Conservation (phyloP, 1,140 invertebrate species). For the Anagrus nilaparvatae region DNA sequence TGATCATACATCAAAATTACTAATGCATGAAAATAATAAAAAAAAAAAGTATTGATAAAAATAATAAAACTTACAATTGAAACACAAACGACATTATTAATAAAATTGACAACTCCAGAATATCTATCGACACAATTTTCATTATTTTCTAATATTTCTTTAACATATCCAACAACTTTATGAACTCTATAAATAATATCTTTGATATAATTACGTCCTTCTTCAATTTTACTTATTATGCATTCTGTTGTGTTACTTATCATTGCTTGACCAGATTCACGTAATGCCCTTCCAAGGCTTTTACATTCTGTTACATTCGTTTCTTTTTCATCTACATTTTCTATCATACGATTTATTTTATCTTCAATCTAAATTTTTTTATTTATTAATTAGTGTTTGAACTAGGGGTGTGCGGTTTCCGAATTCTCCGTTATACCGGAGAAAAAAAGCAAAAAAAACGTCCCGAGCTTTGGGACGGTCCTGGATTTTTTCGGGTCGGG, state of each 20-base stretch:
- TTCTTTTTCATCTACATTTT: not conserved
- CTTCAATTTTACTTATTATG: constrained; percentile 16
- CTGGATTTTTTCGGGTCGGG: too few relatives aligned
- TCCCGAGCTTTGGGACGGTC: too few relatives aligned
- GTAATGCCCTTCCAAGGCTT: constrained; percentile 7
- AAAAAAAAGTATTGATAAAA: constrained; percentile 9
- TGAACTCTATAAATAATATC: constrained; percentile 15
- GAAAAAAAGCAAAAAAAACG: constrained; percentile 4
- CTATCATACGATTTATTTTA: too few relatives aligned
- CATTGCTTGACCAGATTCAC: constrained; percentile 5
- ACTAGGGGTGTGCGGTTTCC: too few relatives aligned
- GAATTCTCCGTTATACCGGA: not conserved
- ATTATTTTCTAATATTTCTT: constrained; percentile 11
- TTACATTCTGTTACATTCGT: constrained; percentile 14
- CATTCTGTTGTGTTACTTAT: constrained; percentile 18
- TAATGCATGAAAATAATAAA: too few relatives aligned
- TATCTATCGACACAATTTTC: constrained; percentile 18
- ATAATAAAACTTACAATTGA: constrained; percentile 20
- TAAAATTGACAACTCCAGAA: constrained; percentile 10
- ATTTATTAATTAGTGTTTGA: not conserved
- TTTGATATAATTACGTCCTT: constrained; percentile 14
- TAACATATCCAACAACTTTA: constrained; percentile 11
- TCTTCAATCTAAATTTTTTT: too few relatives aligned
- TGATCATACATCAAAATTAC: too few relatives aligned
- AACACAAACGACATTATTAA: constrained; percentile 20